A percentile compares a stretch with the other conserved stretches of the same genome.
phyloP scores from a whole-genome alignment of 2,888 invertebrate species.

The Dyspetes luteomarginatus region DNA sequence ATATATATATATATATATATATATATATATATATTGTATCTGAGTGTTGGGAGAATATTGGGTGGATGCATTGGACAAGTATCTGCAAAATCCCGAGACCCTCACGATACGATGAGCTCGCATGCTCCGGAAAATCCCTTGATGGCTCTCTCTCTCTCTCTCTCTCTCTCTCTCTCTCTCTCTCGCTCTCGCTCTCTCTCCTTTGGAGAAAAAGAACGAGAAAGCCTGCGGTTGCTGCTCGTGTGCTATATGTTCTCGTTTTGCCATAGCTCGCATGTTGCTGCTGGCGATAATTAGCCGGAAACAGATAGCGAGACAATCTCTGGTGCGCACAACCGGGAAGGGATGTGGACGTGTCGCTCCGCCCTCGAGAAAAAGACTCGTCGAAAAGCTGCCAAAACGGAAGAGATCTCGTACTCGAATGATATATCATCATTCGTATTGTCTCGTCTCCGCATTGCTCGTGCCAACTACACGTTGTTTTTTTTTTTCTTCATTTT shows the following conservation, averaged over 20 bases:
- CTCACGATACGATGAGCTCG: no score
- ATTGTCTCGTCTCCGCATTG: slow-evolving; percentile 1
- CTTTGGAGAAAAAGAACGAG: no score
- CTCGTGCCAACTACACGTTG: slow-evolving; percentile 1
- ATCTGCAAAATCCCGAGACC: no score
- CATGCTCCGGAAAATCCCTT: not conserved
- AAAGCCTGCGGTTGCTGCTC: not conserved
- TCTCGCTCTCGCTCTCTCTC: slow-evolving; percentile 11
- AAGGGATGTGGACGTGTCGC: slow-evolving; percentile 70
- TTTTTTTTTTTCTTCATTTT: not conserved
- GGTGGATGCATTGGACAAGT: no score
- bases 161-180: no score
- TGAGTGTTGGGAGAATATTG: no score
- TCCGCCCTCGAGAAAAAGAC: slow-evolving; percentile 73
- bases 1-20: no score
- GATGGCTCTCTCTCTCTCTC: not conserved
- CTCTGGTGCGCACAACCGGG: slow-evolving; percentile 76
- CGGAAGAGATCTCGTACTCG: slow-evolving; percentile 31
- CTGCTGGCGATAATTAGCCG: slow-evolving; percentile 77
- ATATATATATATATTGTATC: no score
- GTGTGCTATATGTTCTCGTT: no score
- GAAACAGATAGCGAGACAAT: slow-evolving; percentile 81
- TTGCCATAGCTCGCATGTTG: slow-evolving; percentile 62
- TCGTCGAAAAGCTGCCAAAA: slow-evolving; percentile 43
- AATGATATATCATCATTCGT: slow-evolving; percentile 21